A percentile compares a stretch with the other conserved stretches of the same genome.
phyloP scores from a whole-genome alignment of 2,797 vertebrate species.

The Merluccius polli region DNA sequence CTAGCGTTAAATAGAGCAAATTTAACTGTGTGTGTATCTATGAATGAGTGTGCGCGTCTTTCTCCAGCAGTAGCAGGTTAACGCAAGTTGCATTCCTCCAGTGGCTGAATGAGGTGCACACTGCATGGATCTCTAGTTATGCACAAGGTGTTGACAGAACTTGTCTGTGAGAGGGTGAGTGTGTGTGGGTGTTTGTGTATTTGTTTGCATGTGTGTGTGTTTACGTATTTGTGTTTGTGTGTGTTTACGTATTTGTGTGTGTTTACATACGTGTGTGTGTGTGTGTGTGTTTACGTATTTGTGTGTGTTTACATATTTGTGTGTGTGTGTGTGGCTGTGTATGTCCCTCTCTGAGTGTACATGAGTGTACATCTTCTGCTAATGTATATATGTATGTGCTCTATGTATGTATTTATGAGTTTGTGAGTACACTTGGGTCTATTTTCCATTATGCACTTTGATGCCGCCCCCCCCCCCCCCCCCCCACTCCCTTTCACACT shows the following conservation, averaged over 20 bases:
- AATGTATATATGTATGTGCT: slow-evolving; percentile 2
- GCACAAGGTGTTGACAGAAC: slow-evolving; percentile 13
- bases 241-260: slow-evolving; percentile 11
- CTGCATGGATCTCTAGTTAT: slow-evolving; percentile 19
- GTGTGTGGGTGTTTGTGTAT: slow-evolving; percentile 17
- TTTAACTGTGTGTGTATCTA: no score
- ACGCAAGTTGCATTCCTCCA: slow-evolving; percentile 54
- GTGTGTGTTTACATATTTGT: neutral
- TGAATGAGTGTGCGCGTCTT: slow-evolving; percentile 3
- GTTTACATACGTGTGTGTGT: slow-evolving; percentile 6
- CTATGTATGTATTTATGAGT: slow-evolving; percentile 3
- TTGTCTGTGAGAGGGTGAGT: slow-evolving; percentile 29
- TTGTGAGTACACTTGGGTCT: neutral
- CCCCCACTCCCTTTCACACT: neutral
- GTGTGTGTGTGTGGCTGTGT: no score
- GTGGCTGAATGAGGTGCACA: slow-evolving; percentile 49
- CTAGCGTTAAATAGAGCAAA: no score
- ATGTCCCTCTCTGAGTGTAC: no score
- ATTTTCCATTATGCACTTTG: neutral
- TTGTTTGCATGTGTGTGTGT: slow-evolving; percentile 5
- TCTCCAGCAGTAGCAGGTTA: slow-evolving; percentile 57
- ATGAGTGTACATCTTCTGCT: no score
- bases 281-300: neutral
- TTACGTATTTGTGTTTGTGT: slow-evolving; percentile 6
- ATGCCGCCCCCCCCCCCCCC: neutral